Evolutionary conservation across 1,140 invertebrate genomes (phyloP), one percentile per base, ranked within the genome.

Genomic region (Achatina immaculata): DNA sequence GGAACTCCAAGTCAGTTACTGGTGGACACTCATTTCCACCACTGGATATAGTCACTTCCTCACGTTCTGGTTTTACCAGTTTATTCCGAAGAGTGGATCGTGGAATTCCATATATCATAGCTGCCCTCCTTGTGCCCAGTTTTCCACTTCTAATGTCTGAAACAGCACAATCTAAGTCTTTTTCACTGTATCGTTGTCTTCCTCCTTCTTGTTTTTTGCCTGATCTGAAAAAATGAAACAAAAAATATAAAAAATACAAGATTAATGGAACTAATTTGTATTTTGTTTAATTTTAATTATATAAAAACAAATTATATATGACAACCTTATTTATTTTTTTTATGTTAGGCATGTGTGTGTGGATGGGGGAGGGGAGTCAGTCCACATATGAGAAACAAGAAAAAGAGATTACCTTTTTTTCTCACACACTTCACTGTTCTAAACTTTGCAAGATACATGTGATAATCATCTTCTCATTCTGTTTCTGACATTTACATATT

Each of bases 21-120:
- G 1, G 9, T n/a, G 42, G 68, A 16, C 68, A n/a, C 31, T 69
- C 36, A 69, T 40, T 43, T 24, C 74, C 36, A 83, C 31, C 38
- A 68, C 69, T 34, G 75, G 38, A 19, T 45, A 38, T 31, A 43
- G 16, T n/a, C 38, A n/a, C 76, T 34, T 81, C 82, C 76, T 85
- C 86, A 28, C 78, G 66, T 38, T 88, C 87, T 81, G 89, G 83
- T 68, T 89, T 90, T 81, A 90, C 97, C 34, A 94, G 93, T 93
- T 99, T 99, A 92, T 98, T 98, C 62, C 97, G 93, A 9, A 99
- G 93, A 2, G 97, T 98, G 76, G 97, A 98, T 76, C 97, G 93
- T 6, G 97, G 97, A 89, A 99, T 98, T 80, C 97, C 96, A 90
- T 99, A 99, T 82, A 98, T 95, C 42, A 96, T 96, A 48, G 97